Evolutionary conservation across 1,140 invertebrate species (phyloP), one percentile per base, ranked within the genome.

Genomic region (Glossosoma conforme): DNA sequence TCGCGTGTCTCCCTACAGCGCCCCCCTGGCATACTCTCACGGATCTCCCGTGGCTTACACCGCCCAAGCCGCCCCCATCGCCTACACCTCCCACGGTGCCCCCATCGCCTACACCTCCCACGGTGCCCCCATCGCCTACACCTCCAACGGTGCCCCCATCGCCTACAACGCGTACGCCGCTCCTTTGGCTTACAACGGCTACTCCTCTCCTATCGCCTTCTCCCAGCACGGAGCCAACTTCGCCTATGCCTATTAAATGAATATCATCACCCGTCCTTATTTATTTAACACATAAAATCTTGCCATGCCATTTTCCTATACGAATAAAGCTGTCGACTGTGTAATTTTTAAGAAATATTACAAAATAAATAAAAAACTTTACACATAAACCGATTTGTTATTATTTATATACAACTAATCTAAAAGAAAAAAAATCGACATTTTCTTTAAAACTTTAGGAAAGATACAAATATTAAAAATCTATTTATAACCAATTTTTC

Each of bases 11-110:
- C 2, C 22, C 13, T 44, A 44, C 20, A 37, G 17, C 46, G 51
- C 54, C n/a, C n/a, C 44, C 33, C 13, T 8, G 17, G 15, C 24
- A n/a, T 47, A 14, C 42, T 18, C 24, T 17, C 21, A 43, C 22
- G 46, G 47, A 21, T 41, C 60, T 45, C 57, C 60, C 24, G 11
- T 62, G 9, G 56, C 55, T 15, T 52, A 56, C 44, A 54, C 51
- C 10, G 50, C 57, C 2, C 54, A 50, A 10, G 51, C 38, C 32
- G 60, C 56, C 32, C 56, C 54, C 17, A 33, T 58, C 41, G 60
- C 55, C n/a, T 58, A 49, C 11, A 42, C 59, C 17, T 50, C 54
- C 60, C 37, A 36, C 41, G 54, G 2, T 36, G 24, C 33, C 2
- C 22, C 49, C 18, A 2, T 13, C 41, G 11, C 37, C 18, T 30